Evolutionary conservation across 2,113 vertebrate species (phyloP).

Genomic region (Daubentonia madagascariensis): DNA sequence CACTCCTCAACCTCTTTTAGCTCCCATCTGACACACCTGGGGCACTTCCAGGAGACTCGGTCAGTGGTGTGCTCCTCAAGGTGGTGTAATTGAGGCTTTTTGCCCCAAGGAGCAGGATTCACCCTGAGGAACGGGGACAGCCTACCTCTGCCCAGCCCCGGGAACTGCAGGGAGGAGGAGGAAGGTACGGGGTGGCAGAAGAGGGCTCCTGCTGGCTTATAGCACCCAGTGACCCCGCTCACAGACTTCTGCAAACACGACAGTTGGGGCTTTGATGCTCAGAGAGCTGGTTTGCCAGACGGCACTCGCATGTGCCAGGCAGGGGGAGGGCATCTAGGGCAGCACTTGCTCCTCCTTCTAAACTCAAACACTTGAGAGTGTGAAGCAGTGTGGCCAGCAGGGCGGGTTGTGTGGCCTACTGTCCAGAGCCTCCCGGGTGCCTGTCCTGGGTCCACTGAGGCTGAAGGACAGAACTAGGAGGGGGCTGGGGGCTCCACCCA

Average conservation of each 20-base stretch:
- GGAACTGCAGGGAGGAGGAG: background rate
- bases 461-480: background rate
- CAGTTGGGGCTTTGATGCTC: no score
- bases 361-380: background rate
- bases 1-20: background rate
- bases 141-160: background rate
- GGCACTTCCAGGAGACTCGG: background rate
- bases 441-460: background rate
- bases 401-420: background rate
- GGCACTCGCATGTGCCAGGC: no score
- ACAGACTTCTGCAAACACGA: no score
- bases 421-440: background rate
- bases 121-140: background rate
- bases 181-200: background rate
- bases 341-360: no score
- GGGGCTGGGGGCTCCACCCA: background rate
- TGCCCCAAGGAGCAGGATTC: rapidly evolving
- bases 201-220: background rate
- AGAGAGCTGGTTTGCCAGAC: no score
- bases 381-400: rapidly evolving
- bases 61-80: background rate
- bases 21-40: background rate
- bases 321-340: no score
- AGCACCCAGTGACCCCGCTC: background rate
- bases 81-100: background rate